phyloP scores from a whole-genome alignment of 2,113 vertebrate genomes.

The Oncorhynchus gorbuscha region DNA sequence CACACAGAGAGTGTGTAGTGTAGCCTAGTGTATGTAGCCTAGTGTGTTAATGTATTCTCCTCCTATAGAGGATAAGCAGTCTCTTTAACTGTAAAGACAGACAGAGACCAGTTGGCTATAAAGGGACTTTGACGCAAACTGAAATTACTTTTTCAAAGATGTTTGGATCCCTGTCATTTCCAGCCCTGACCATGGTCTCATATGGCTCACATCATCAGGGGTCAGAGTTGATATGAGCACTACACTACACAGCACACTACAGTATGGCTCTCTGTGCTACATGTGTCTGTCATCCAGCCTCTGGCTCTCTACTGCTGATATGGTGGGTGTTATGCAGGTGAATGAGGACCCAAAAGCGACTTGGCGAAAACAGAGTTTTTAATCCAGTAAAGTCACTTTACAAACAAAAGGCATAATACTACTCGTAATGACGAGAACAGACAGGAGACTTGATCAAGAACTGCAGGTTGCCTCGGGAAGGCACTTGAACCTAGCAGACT shows the following conservation, averaged over 20 bases:
- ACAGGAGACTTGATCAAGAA: too few relatives aligned
- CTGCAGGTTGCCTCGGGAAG: too few relatives aligned
- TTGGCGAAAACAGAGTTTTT: too few relatives aligned
- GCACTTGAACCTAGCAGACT: too few relatives aligned
- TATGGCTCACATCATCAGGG: neutral
- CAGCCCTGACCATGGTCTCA: neutral
- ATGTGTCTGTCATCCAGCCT: neutral
- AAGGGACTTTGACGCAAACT: constrained; percentile 50
- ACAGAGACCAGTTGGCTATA: constrained; percentile 28
- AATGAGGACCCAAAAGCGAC: too few relatives aligned
- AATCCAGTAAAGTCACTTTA: too few relatives aligned
- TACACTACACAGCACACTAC: neutral
- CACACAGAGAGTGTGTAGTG: constrained; percentile 15
- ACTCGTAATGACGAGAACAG: too few relatives aligned
- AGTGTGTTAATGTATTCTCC: constrained; percentile 59
- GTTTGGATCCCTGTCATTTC: neutral
- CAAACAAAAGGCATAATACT: too few relatives aligned
- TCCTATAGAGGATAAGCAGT: constrained; percentile 40
- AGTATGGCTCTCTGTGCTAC: neutral
- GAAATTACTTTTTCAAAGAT: constrained; percentile 32
- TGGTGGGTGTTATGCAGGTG: too few relatives aligned
- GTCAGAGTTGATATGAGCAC: neutral
- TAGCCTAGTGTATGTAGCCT: too few relatives aligned
- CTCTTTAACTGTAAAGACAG: constrained; percentile 40
- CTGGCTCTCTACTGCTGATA: too few relatives aligned